Percentiles rank a stretch among this genome's conserved stretches.
Evolutionary conservation across 2,888 invertebrate genomes (phyloP).

Genomic region (Athetis lepigone): DNA sequence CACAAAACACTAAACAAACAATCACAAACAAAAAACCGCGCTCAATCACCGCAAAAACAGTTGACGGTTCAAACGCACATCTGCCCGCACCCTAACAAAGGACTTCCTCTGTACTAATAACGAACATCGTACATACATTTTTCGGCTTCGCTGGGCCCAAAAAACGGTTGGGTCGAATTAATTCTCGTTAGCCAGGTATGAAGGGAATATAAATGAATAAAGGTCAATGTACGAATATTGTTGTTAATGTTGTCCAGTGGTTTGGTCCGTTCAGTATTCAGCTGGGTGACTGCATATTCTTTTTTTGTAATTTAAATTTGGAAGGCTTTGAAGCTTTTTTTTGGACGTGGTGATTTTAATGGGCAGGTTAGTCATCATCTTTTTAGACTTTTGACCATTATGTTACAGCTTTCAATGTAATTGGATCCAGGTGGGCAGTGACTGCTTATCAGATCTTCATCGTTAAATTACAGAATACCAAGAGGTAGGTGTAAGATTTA

Average conservation of each 20-base stretch:
- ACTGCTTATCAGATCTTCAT: too few species aligned
- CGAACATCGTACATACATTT: conserved; percentile 42
- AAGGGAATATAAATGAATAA: conserved; percentile 26
- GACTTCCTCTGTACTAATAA: conserved; percentile 37
- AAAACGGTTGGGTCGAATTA: conserved; percentile 56
- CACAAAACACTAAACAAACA: too few species aligned
- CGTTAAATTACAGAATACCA: too few species aligned
- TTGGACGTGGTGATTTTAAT: too few species aligned
- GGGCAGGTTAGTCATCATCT: too few species aligned
- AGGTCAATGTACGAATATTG: conserved; percentile 13
- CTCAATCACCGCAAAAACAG: background rate
- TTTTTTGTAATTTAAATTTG: too few species aligned
- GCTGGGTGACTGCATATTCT: background rate
- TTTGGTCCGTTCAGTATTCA: background rate
- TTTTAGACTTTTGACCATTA: too few species aligned
- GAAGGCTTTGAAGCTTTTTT: too few species aligned
- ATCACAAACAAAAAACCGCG: background rate
- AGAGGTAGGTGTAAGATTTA: too few species aligned
- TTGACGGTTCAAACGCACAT: background rate
- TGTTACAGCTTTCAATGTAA: too few species aligned
- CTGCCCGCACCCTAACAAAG: conserved; percentile 17
- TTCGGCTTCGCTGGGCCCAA: conserved; percentile 30
- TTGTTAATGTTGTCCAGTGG: conserved; percentile 13
- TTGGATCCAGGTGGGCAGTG: too few species aligned
- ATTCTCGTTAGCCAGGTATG: conserved; percentile 46